Evolutionary conservation across 2,888 invertebrate species (phyloP).

Genomic region (Ecdyonurus torrentis): DNA sequence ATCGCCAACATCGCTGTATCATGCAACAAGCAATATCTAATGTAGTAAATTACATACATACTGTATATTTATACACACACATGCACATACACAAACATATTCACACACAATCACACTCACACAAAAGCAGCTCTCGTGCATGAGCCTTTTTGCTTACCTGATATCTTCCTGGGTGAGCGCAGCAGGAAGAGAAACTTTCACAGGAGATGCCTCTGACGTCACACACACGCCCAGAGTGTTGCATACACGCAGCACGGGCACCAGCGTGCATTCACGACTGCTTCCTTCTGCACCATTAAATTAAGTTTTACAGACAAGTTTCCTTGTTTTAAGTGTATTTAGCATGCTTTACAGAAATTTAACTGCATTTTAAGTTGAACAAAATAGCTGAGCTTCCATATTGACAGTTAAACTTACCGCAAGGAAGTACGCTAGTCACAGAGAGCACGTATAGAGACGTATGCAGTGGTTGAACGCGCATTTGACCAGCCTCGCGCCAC

Average conservation of each 20-base stretch:
- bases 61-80: neutral
- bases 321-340: no score
- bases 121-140: neutral
- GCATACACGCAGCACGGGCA: neutral
- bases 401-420: neutral
- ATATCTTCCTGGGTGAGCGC: neutral
- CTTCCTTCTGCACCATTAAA: neutral
- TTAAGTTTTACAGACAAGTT: no score
- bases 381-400: no score
- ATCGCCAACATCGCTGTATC: neutral
- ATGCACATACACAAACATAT: neutral
- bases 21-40: no score
- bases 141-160: neutral
- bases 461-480: neutral
- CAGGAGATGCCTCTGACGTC: neutral
- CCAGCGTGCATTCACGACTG: neutral
- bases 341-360: no score
- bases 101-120: neutral
- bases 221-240: neutral
- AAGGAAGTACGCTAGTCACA: neutral
- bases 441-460: neutral
- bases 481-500: neutral
- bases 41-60: neutral
- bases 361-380: no score
- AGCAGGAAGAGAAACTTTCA: neutral